phyloP scores from a whole-genome alignment of 2,113 vertebrate genomes.

The Melanostigma gelatinosum region DNA sequence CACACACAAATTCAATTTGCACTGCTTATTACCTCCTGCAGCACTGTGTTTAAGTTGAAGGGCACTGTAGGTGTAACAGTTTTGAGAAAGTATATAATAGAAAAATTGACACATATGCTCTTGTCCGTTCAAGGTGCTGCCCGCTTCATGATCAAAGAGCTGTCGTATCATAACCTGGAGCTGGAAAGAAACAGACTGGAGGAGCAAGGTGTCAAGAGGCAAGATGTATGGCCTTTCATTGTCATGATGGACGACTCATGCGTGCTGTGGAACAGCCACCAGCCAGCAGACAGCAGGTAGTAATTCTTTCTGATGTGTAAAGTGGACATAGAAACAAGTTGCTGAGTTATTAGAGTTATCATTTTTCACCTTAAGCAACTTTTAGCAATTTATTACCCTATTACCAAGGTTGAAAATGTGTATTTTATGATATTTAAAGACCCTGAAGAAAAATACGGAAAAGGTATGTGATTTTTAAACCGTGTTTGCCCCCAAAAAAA shows the following conservation, averaged over 20 bases:
- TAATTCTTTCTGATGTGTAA: background rate
- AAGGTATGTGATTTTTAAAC: background rate
- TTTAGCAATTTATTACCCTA: background rate
- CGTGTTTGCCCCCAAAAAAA: too few species aligned
- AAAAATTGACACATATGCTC: slow-evolving; percentile 8
- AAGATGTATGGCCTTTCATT: slow-evolving; percentile 97
- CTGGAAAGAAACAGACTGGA: slow-evolving; percentile 94
- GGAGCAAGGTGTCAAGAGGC: slow-evolving; percentile 91
- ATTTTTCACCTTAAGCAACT: background rate
- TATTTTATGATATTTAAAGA: background rate
- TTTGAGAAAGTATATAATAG: background rate
- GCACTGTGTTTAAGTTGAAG: background rate
- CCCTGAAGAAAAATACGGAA: background rate
- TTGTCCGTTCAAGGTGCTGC: slow-evolving; percentile 87
- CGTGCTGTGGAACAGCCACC: slow-evolving; percentile 92
- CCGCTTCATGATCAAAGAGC: slow-evolving; percentile 97
- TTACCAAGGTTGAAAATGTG: background rate
- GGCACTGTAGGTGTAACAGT: background rate
- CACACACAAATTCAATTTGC: background rate
- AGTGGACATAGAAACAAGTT: background rate
- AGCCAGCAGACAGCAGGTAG: slow-evolving; percentile 83
- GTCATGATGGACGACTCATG: slow-evolving; percentile 98
- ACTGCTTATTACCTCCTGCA: background rate
- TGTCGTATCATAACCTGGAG: slow-evolving; percentile 97
- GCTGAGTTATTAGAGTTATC: background rate